Conservation (phyloP, 2,797 vertebrate genomes). For the Centroberyx gerrardi region DNA sequence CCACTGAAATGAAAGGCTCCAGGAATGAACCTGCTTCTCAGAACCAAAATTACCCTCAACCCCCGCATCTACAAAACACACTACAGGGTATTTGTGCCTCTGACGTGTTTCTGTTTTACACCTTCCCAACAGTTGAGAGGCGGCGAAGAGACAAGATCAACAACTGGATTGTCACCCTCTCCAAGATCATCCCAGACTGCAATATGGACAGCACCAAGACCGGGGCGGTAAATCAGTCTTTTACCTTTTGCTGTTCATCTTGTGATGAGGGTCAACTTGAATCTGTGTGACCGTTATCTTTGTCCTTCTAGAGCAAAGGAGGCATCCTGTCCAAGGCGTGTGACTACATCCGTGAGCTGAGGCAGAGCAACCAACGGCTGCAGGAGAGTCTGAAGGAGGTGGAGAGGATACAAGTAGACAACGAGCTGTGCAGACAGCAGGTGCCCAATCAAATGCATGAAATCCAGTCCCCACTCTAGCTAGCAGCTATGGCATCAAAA, state of each 20-base stretch:
- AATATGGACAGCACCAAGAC: constrained; percentile 92
- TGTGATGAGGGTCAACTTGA: background rate
- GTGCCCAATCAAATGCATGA: constrained; percentile 67
- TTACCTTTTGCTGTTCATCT: background rate
- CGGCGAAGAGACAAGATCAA: constrained; percentile 96
- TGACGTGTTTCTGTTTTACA: background rate
- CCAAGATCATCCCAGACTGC: constrained; percentile 96
- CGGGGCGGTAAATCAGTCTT: constrained; percentile 85
- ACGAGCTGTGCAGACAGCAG: constrained; percentile 92
- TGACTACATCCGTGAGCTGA: constrained; percentile 93
- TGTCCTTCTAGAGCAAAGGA: constrained; percentile 90
- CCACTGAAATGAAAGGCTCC: constrained; percentile 6
- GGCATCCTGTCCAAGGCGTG: constrained; percentile 96
- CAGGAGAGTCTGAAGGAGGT: constrained; percentile 92
- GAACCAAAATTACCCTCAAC: background rate
- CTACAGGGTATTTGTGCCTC: background rate
- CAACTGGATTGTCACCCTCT: constrained; percentile 96
- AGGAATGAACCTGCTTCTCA: constrained; percentile 18
- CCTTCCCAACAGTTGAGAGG: constrained; percentile 87
- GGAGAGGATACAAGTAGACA: constrained; percentile 92
- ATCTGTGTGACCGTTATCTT: constrained; percentile 6
- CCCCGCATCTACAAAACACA: background rate
- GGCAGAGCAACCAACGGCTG: constrained; percentile 91
- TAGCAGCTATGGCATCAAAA: constrained; percentile 31
- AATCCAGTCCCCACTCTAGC: background rate